These are phyloP conservation scores for Acanthurus lineatus DNA, from an alignment of 2,797 vertebrate genomes.

Conservation along the genomic window DNA sequence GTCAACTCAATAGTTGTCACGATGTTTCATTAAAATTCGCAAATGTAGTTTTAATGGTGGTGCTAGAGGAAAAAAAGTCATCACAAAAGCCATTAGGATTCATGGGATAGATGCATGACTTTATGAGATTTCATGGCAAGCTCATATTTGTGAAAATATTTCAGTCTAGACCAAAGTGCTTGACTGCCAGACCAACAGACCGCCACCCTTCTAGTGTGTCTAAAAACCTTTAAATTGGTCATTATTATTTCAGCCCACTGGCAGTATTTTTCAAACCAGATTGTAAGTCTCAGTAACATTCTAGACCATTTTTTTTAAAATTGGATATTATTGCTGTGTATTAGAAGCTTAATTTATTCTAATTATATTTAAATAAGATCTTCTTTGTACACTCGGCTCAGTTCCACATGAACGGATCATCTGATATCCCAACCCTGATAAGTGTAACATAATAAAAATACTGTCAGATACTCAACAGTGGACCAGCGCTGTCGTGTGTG, in stretches of 20 bases:
- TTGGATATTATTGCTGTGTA: conserved; percentile 22
- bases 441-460: conserved; percentile 49
- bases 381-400: conserved; percentile 30
- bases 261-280: conserved; percentile 18
- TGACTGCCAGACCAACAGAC: neutral
- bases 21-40: neutral
- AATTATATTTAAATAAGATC: conserved; percentile 60
- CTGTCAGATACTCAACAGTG: conserved; percentile 33
- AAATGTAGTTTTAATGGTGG: neutral
- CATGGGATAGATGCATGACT: no score
- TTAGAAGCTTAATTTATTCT: conserved; percentile 34
- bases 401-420: conserved; percentile 57
- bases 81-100: no score
- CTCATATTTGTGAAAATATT: neutral
- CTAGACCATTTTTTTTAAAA: conserved; percentile 22
- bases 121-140: no score
- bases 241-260: conserved; percentile 22
- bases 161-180: neutral
- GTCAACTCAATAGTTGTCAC: neutral
- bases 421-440: conserved; percentile 55
- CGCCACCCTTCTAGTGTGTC: neutral
- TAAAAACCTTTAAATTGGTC: conserved; percentile 7
- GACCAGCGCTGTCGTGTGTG: conserved; percentile 30
- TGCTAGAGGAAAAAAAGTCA: no score
- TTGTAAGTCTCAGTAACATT: conserved; percentile 24